These are phyloP conservation scores for Egretta garzetta DNA, from an alignment of 2,113 vertebrate species.

Conservation along the genomic window DNA sequence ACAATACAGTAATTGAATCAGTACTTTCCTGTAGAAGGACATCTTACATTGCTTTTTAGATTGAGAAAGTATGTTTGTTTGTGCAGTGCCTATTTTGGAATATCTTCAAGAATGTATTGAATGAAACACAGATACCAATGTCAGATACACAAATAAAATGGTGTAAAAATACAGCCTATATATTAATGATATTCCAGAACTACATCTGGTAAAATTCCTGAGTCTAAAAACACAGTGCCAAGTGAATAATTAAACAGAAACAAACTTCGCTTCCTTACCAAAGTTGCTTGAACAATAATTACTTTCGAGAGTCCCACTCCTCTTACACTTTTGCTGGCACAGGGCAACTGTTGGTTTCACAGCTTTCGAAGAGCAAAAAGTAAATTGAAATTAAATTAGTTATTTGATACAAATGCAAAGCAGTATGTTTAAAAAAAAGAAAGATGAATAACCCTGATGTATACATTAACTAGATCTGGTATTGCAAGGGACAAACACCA, in stretches of 20 bases:
- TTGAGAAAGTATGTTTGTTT: slow-evolving; percentile 46
- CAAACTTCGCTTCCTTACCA: slow-evolving; percentile 80
- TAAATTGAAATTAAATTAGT: neutral
- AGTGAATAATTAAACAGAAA: slow-evolving; percentile 32
- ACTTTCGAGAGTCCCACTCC: slow-evolving; percentile 86
- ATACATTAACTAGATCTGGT: neutral
- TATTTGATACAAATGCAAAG: neutral
- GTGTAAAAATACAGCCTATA: slow-evolving; percentile 32
- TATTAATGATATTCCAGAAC: neutral
- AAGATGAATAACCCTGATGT: neutral
- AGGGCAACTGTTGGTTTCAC: slow-evolving; percentile 88
- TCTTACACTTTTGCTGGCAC: slow-evolving; percentile 93
- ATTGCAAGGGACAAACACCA: neutral
- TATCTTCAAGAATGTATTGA: slow-evolving; percentile 74
- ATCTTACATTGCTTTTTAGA: slow-evolving; percentile 65
- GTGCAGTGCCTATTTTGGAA: slow-evolving; percentile 45
- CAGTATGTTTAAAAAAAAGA: neutral
- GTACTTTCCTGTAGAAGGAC: slow-evolving; percentile 66
- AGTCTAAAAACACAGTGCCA: neutral
- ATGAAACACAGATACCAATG: slow-evolving; percentile 39
- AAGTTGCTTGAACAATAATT: slow-evolving; percentile 97
- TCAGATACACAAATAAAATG: slow-evolving; percentile 11
- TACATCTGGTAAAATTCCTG: neutral
- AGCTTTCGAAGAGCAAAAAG: slow-evolving; percentile 71
- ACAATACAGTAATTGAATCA: slow-evolving; percentile 53